These are phyloP conservation scores for Enteromius fasciolatus DNA, from an alignment of 2,797 vertebrate genomes.

Conservation along the genomic window DNA sequence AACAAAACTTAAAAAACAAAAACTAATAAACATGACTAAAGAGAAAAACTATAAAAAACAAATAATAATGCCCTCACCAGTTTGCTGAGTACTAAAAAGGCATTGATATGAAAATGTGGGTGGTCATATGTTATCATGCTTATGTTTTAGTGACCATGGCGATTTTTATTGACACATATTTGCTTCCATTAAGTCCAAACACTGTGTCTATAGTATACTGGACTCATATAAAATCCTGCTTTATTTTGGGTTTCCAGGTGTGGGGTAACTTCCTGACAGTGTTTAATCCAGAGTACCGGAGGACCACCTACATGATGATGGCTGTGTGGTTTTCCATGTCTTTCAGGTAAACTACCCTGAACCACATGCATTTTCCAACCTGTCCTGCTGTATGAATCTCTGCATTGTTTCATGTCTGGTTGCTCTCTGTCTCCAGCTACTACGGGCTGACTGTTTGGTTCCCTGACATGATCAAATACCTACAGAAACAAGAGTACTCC, in stretches of 20 bases:
- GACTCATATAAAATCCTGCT: neutral
- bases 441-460: slow-evolving; percentile 97
- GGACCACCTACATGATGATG: slow-evolving; percentile 98
- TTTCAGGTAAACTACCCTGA: slow-evolving; percentile 83
- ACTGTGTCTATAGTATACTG: neutral
- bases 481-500: slow-evolving; percentile 91
- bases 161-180: neutral
- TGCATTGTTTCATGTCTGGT: slow-evolving; percentile 1
- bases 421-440: slow-evolving; percentile 78
- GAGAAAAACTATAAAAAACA: neutral
- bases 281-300: slow-evolving; percentile 88
- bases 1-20: neutral
- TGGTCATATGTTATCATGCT: neutral
- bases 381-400: neutral
- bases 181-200: neutral
- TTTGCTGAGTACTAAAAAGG: neutral
- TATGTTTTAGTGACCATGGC: neutral
- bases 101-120: neutral
- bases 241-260: slow-evolving; percentile 74
- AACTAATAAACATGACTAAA: neutral
- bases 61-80: neutral
- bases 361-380: neutral
- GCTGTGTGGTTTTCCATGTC: slow-evolving; percentile 99
- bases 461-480: slow-evolving; percentile 97
- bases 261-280: slow-evolving; percentile 90